phyloP scores from a whole-genome alignment of 2,113 vertebrate genomes.

The Odocoileus hemionus region DNA sequence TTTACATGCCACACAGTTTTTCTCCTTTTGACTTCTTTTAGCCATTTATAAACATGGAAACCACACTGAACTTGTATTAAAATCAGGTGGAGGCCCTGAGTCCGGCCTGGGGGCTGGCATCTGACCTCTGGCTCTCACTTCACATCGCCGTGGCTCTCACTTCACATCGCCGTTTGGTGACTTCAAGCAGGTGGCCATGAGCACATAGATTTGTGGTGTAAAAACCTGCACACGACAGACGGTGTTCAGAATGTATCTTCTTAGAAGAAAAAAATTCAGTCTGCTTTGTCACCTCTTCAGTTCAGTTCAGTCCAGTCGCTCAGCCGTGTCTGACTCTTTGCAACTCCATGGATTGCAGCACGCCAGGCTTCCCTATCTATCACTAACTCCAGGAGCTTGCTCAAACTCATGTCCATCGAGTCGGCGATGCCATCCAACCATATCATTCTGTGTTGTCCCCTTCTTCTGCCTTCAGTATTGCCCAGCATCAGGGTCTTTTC shows the following conservation, averaged over 20 bases:
- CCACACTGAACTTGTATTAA: background rate
- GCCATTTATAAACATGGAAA: background rate
- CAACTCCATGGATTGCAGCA: background rate
- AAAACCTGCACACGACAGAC: background rate
- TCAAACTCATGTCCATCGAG: background rate
- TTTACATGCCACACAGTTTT: background rate
- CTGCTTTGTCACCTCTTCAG: background rate
- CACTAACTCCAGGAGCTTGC: background rate
- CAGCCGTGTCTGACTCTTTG: background rate
- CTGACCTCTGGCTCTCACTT: background rate
- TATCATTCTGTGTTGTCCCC: background rate
- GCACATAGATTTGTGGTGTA: background rate
- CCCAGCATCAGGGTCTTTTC: background rate
- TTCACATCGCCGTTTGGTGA: background rate
- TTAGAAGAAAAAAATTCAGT: background rate
- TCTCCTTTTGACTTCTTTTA: background rate
- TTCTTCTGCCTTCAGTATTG: background rate
- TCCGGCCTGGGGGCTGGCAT: fast-evolving
- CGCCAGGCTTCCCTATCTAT: background rate
- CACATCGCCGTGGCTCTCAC: background rate
- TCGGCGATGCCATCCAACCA: fast-evolving
- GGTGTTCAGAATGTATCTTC: background rate
- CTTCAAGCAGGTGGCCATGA: background rate
- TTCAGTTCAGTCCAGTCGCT: background rate
- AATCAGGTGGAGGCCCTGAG: background rate